Evolutionary conservation across 2,113 vertebrate genomes (phyloP).

Genomic region (Muntiacus muntjak): DNA sequence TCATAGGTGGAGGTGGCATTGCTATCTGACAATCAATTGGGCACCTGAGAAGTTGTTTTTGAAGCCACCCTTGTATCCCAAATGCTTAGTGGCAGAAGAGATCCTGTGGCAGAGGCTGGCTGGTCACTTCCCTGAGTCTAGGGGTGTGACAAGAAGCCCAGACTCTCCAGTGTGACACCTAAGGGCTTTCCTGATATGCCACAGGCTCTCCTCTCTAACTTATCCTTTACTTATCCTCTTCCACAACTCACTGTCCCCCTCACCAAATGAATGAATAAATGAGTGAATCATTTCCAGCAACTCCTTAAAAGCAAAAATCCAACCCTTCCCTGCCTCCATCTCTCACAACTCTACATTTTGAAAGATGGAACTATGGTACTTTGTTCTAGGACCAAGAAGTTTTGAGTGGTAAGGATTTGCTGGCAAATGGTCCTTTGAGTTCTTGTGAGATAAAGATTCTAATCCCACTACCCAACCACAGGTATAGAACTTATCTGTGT

Average conservation of each 20-base stretch:
- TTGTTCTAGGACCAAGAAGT: not conserved
- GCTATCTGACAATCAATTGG: not conserved
- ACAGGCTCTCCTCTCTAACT: not conserved
- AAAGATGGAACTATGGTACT: not conserved
- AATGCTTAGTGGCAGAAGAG: not conserved
- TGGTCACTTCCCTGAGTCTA: not conserved
- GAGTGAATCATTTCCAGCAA: not conserved
- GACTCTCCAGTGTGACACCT: not conserved
- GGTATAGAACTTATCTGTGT: not conserved
- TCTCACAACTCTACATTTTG: not conserved
- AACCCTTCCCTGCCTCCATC: not conserved
- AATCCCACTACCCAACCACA: not conserved
- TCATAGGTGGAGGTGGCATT: not conserved
- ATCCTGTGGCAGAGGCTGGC: not conserved
- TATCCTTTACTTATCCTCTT: not conserved
- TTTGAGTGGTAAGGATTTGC: not conserved
- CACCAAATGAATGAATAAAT: not conserved
- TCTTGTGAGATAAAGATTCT: not conserved
- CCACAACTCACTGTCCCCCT: accelerated
- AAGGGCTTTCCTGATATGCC: not conserved
- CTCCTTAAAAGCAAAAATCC: not conserved
- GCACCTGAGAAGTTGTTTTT: not conserved
- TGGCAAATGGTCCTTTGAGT: not conserved
- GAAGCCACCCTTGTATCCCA: not conserved
- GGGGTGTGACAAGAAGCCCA: not conserved